These are phyloP conservation scores for Emberiza fucata DNA, from an alignment of 2,113 vertebrate genomes.

Conservation along the genomic window DNA sequence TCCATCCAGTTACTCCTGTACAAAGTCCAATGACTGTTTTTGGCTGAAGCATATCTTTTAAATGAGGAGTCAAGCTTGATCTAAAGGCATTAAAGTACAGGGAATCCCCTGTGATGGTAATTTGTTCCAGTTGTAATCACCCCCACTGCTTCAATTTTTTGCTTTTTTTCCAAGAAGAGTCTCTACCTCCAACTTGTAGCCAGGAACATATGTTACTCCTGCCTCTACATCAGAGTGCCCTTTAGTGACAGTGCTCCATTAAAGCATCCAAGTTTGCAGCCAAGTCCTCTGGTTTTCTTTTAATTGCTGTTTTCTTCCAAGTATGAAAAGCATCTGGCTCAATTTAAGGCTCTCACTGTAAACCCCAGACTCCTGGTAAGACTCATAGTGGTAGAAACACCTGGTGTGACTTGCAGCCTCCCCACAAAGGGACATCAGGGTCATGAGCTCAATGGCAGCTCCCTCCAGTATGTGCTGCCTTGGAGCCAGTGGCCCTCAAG, in stretches of 20 bases:
- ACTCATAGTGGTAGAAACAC: neutral
- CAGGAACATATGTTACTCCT: neutral
- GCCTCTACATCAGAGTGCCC: neutral
- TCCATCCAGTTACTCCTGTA: neutral
- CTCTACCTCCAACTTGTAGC: neutral
- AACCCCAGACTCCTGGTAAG: neutral
- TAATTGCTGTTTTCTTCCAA: neutral
- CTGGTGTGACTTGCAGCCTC: neutral
- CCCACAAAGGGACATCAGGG: neutral
- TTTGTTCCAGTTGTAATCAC: constrained; percentile 37
- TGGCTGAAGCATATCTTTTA: constrained; percentile 18
- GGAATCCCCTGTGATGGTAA: constrained; percentile 41
- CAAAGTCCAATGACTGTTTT: neutral
- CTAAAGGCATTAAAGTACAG: neutral
- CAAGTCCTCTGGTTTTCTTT: neutral
- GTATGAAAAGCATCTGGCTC: neutral
- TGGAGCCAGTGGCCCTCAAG: neutral
- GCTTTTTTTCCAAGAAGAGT: neutral
- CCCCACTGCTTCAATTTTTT: neutral
- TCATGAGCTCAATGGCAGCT: neutral
- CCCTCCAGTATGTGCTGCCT: neutral
- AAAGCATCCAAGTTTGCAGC: neutral
- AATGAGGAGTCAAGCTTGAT: constrained; percentile 7
- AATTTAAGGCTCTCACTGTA: neutral
- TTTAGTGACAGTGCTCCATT: neutral